Evolutionary conservation across 2,113 vertebrate genomes (phyloP), one percentile per base, ranked within the genome.

Genomic region (Ameiurus melas): DNA sequence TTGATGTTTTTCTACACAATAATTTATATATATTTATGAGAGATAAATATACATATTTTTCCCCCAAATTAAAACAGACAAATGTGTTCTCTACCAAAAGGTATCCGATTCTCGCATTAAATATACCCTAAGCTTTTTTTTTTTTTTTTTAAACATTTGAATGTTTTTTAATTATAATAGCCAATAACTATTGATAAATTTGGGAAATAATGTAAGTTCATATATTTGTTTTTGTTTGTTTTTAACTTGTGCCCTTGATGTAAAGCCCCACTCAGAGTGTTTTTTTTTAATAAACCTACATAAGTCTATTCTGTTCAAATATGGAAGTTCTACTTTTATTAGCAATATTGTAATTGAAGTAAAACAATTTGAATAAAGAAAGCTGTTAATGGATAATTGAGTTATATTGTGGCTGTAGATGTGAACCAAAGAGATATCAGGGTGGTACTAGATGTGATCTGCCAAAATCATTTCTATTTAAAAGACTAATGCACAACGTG

Each of bases 341-440:
- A 36, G 17, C 53, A 30, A 57, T 80, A 60, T 60, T 60, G 30
- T 82, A 81, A 81, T 20, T 53, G 9, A 25, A 33, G 53, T 36
- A 39, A 82, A 83, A 25, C 27, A 1, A 43, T 62, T 43, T 83
- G 7, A 83, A 83, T 83, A 83, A 62, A 81, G 55, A 81, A 81
- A 55, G 13, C 25, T 77, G 22, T 77, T 27, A 77, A 81, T 57
- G 27, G 0, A 53, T 53, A 27, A 7, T 53, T 79, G 25, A 30
- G 22, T 55, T 79, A 3, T 79, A 55, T n/a, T 55, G 27, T 75
- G 25, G 5, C 5, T 77, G 2, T 27, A 53, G 51, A 53, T 53
- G 43, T 47, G 43, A 47, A 47, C 5, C 43, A 47, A 47, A 47
- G 43, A 47, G 43, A 47, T 47, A 5, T 5, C 43, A 47, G 43